Base-by-base conservation (phyloP, 2,888 invertebrate genomes). In the Torymus aiolomorphi region DNA sequence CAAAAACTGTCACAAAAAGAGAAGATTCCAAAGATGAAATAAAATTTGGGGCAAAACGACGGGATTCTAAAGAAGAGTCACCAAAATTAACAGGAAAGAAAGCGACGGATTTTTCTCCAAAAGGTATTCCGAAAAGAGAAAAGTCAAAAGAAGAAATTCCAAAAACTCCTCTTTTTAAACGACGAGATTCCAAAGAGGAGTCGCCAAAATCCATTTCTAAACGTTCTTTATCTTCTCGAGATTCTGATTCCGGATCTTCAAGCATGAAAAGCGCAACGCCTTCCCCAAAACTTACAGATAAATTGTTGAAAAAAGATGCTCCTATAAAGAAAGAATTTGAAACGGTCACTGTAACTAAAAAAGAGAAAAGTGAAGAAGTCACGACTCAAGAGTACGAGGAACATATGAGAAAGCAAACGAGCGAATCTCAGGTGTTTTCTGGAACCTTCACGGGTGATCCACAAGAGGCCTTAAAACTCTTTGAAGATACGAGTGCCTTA, bases 321-420 rank as follows among this genome's bases (percentile, higher is more conserved):
- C 8, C 12, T 16, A 1, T 54, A n/a, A 78, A 80, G 14, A 76
- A 75, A 57, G 72, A 66, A 16, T 8, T 56, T 8, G 80, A 76
- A 56, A 66, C 73, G 1, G 70, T 73, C 2, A 66, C 72, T 4
- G 69, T 78, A 2, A 67, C 71, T 11, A 77, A 78, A 52, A 63
- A 42, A 61, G 61, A 80, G 51, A 74, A 75, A 24, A 62, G 74
- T 24, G 76, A 74, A 61, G 73, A 78, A 61, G 62, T 83, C 4
- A 86, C 82, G 14, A 86, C 87, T 10, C 86, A 89, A 51, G 84
- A 85, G 57, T 84, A 86, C 42, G 84, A 87, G 18, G 86, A 85
- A 61, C 84, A 80, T 31, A 83, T 83, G 5, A 85, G 80, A 2
- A 88, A 87, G 1, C 85, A 83, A 4, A 87, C 85, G 66, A 88